A percentile compares a stretch with the other conserved stretches of the same genome.
Conservation (phyloP, 2,888 invertebrate genomes). For the Leptinotarsa rubiginosa region DNA sequence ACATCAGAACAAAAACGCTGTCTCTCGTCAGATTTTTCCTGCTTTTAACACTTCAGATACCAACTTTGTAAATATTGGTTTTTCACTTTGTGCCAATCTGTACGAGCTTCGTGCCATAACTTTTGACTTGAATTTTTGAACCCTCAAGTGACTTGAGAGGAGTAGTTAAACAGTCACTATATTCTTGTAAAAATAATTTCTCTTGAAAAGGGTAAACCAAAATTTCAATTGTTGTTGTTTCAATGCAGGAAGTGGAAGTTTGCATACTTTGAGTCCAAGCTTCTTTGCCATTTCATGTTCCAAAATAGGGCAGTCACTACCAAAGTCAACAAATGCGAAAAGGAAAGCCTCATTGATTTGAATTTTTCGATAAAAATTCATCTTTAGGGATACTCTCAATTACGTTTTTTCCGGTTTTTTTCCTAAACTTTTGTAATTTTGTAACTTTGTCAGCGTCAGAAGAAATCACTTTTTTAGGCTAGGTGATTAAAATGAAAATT, state of each 20-base stretch:
- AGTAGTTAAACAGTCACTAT: not conserved
- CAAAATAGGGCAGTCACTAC: not conserved
- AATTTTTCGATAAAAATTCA: not conserved
- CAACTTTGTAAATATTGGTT: too few species aligned
- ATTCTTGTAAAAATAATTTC: not conserved
- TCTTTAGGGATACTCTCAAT: not conserved
- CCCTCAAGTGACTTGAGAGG: not conserved
- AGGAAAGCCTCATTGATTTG: not conserved
- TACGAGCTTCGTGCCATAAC: not conserved
- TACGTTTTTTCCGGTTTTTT: not conserved
- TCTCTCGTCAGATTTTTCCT: too few species aligned
- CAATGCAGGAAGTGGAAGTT: not conserved
- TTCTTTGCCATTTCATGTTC: not conserved
- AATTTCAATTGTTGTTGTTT: too few species aligned
- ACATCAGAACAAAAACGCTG: not conserved
- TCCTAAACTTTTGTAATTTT: not conserved
- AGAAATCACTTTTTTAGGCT: too few species aligned
- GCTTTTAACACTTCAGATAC: too few species aligned
- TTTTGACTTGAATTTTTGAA: not conserved
- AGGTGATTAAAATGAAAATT: too few species aligned
- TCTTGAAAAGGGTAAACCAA: not conserved
- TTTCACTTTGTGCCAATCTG: not conserved
- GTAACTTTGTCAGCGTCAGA: not conserved
- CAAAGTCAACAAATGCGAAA: not conserved
- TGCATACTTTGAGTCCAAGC: not conserved